Conservation (phyloP, 2,797 vertebrate species). For the Oreochromis mossambicus region DNA sequence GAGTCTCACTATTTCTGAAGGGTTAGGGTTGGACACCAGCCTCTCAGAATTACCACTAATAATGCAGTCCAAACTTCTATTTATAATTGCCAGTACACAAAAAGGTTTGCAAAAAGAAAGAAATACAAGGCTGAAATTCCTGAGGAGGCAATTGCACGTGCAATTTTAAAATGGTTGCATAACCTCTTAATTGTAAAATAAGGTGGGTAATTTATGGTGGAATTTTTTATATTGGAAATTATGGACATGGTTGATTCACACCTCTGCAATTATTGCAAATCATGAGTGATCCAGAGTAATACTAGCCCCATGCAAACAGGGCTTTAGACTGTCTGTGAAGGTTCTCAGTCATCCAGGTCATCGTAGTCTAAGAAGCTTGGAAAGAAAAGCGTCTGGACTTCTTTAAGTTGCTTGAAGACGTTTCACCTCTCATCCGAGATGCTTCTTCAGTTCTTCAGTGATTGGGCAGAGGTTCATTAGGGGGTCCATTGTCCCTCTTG, state of each 20-base stretch:
- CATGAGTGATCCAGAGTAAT: background rate
- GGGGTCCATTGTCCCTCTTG: background rate
- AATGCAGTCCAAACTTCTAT: background rate
- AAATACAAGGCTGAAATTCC: background rate
- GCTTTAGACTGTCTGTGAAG: background rate
- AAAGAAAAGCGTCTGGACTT: background rate
- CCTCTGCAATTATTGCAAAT: background rate
- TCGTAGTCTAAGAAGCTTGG: background rate
- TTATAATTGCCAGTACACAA: background rate
- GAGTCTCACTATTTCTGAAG: background rate
- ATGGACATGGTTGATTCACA: background rate
- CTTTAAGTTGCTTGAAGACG: background rate
- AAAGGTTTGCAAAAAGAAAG: background rate
- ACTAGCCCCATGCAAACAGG: background rate
- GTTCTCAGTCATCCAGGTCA: background rate
- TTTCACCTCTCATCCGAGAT: background rate
- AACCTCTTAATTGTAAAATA: background rate
- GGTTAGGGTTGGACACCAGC: background rate
- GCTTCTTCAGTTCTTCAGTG: background rate
- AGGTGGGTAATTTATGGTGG: background rate
- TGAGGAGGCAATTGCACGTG: rapidly evolving
- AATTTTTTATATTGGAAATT: background rate
- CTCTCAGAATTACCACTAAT: background rate
- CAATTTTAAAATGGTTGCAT: background rate
- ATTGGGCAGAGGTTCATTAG: background rate